phyloP scores from a whole-genome alignment of 2,797 vertebrate species.

The Helarctos malayanus region DNA sequence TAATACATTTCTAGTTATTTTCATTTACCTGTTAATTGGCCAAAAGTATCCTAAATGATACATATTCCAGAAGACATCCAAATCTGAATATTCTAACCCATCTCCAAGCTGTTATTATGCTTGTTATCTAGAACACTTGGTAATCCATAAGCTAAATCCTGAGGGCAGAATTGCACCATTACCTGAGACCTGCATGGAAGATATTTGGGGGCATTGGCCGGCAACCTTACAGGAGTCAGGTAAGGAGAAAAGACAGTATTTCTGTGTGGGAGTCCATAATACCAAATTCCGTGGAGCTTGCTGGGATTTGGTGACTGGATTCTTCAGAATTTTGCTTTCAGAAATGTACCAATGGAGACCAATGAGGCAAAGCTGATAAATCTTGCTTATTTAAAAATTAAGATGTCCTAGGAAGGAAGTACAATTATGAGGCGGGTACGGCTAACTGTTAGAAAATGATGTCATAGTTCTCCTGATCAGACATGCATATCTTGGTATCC shows the following conservation, averaged over 20 bases:
- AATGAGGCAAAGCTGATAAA: background rate
- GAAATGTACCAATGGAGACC: background rate
- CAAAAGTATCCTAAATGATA: background rate
- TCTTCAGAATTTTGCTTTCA: background rate
- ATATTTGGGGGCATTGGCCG: background rate
- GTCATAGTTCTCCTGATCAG: background rate
- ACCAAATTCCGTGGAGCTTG: background rate
- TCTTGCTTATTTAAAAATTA: background rate
- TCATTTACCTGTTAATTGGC: background rate
- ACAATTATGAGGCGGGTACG: background rate
- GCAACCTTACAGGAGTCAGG: accelerated
- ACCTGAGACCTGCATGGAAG: background rate
- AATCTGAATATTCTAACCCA: background rate
- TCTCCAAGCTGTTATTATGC: background rate
- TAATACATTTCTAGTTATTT: background rate
- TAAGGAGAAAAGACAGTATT: background rate
- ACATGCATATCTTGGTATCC: background rate
- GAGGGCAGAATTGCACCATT: background rate
- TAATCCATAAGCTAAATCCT: accelerated
- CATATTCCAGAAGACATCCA: background rate
- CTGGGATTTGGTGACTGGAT: background rate
- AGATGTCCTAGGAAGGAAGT: background rate
- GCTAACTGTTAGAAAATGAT: background rate
- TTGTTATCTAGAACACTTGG: background rate
- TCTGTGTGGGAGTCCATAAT: background rate